Conservation (phyloP, 2,113 vertebrate species). For the Gobius niger region DNA sequence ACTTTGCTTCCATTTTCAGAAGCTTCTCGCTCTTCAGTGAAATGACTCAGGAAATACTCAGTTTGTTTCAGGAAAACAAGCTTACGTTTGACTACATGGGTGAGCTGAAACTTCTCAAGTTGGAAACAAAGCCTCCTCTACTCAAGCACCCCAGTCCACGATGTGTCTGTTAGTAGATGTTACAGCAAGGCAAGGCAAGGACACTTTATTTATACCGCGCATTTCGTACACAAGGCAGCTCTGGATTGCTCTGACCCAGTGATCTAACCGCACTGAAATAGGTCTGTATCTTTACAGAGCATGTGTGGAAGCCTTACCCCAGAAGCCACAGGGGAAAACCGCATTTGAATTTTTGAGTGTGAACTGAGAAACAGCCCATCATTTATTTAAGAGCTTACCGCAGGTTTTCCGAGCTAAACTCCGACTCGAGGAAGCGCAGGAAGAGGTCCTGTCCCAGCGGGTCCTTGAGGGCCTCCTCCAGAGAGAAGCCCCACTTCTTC, state of each 20-base stretch:
- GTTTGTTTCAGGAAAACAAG: no score
- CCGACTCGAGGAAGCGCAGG: slow-evolving; percentile 95
- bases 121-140: no score
- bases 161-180: no score
- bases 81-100: no score
- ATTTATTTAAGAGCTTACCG: slow-evolving; percentile 76
- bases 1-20: no score
- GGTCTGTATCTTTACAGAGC: slow-evolving; percentile 9
- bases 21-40: no score
- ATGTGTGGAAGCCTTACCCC: background rate
- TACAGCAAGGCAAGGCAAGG: no score
- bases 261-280: background rate
- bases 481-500: slow-evolving; percentile 96
- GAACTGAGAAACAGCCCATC: background rate
- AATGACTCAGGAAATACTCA: no score
- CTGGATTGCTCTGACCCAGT: slow-evolving; percentile 17
- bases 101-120: no score
- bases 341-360: background rate
- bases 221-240: no score
- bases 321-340: background rate
- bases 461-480: slow-evolving; percentile 95
- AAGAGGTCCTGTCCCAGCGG: slow-evolving; percentile 93
- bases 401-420: slow-evolving; percentile 99
- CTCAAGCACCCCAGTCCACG: no score
- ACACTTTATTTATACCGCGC: no score